Percentiles rank a stretch among this genome's conserved stretches.
Evolutionary conservation across 2,113 vertebrate species (phyloP).

Genomic region (Anguilla japonica): DNA sequence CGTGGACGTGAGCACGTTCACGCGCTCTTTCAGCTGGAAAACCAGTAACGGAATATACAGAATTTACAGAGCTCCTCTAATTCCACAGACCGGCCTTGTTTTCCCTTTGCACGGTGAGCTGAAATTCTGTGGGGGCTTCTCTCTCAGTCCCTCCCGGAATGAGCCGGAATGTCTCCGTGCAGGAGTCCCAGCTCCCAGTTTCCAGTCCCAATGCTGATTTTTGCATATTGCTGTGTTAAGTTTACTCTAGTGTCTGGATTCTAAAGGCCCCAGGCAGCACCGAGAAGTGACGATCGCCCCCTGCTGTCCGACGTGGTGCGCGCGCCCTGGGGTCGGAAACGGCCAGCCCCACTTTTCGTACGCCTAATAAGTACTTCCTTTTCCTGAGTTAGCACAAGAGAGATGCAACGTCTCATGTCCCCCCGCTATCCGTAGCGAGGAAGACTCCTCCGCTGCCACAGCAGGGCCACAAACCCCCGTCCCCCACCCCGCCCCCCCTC

Average conservation of each 20-base stretch:
- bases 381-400: constrained; percentile 10
- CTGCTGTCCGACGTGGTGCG: background rate
- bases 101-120: background rate
- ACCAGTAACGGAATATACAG: background rate
- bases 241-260: background rate
- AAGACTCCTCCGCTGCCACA: background rate
- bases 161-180: background rate
- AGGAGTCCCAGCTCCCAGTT: background rate
- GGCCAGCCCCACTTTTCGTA: too few species aligned
- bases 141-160: background rate
- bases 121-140: background rate
- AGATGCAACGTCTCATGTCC: background rate
- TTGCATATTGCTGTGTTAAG: background rate
- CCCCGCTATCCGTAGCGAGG: background rate
- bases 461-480: background rate
- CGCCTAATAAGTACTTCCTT: background rate
- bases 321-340: too few species aligned
- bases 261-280: background rate
- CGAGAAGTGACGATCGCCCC: background rate
- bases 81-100: background rate
- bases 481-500: too few species aligned
- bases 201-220: background rate
- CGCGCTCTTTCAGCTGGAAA: background rate
- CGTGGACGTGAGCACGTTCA: background rate
- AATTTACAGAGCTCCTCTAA: background rate